Conservation (phyloP, 2,113 vertebrate species). For the Mungos mungo region DNA sequence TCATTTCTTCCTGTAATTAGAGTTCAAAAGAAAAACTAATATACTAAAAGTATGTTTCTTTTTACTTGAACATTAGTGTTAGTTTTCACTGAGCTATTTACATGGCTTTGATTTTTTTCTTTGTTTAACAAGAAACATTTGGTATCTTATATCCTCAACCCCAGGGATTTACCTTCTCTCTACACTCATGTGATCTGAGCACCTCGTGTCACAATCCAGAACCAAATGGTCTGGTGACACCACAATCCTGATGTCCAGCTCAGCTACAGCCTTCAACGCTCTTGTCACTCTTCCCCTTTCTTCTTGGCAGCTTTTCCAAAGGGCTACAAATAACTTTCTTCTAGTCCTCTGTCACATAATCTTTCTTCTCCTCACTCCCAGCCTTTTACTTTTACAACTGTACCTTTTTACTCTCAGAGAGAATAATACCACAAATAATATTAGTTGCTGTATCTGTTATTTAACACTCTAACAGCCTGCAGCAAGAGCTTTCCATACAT, state of each 20-base stretch:
- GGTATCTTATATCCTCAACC: not conserved
- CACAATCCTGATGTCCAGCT: not conserved
- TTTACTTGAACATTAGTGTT: not conserved
- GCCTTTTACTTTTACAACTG: not conserved
- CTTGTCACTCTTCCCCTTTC: not conserved
- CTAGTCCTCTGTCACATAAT: not conserved
- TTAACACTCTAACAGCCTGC: not conserved
- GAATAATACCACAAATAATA: not conserved
- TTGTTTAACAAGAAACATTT: not conserved
- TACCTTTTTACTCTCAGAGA: not conserved
- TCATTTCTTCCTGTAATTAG: not conserved
- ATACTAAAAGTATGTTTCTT: not conserved
- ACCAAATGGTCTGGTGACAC: not conserved
- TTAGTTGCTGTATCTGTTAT: not conserved
- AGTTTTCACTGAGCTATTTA: not conserved
- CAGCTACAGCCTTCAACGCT: no score
- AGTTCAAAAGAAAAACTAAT: not conserved
- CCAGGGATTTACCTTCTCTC: not conserved
- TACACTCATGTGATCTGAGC: not conserved
- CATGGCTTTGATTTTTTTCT: not conserved
- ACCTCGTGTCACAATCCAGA: not conserved
- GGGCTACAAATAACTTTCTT: not conserved
- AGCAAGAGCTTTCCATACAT: not conserved
- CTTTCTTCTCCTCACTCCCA: not conserved
- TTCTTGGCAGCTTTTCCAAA: not conserved